Conservation (phyloP, 2,113 vertebrate species). For the Perccottus glenii region DNA sequence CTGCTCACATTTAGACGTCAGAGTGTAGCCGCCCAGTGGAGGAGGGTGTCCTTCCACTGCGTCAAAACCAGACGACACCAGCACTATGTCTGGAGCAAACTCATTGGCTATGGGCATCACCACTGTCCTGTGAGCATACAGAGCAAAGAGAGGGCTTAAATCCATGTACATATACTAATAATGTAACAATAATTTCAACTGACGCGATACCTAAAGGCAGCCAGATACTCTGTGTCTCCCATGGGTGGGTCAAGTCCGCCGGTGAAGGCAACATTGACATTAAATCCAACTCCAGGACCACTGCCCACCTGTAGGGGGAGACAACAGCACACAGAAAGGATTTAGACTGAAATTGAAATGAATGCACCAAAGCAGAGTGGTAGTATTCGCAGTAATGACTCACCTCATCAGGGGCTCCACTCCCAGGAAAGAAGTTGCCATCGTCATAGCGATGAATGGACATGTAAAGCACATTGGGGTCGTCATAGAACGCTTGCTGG, state of each 20-base stretch:
- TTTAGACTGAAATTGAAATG: background rate
- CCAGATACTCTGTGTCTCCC: conserved; percentile 91
- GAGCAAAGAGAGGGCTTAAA: background rate
- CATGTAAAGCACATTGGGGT: conserved; percentile 91
- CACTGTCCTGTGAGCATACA: conserved; percentile 81
- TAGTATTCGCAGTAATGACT: background rate
- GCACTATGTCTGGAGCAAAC: conserved; percentile 92
- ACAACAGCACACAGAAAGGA: background rate
- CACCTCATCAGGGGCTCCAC: conserved; percentile 94
- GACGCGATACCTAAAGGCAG: conserved; percentile 89
- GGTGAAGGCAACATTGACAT: conserved; percentile 94
- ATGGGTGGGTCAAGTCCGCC: conserved; percentile 95
- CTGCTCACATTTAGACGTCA: conserved; percentile 90
- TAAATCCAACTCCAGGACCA: conserved; percentile 91
- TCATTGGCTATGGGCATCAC: conserved; percentile 97
- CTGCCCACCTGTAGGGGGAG: conserved; percentile 86
- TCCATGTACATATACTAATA: too few species aligned
- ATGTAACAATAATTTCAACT: too few species aligned
- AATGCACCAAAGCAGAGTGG: background rate
- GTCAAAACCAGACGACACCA: conserved; percentile 95
- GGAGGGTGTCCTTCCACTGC: conserved; percentile 94
- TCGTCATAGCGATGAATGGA: conserved; percentile 97
- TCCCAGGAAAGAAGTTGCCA: conserved; percentile 97
- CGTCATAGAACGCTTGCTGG: conserved; percentile 92
- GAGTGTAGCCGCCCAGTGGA: conserved; percentile 90